These are phyloP conservation scores for Poeciliopsis occidentalis DNA, from an alignment of 2,113 vertebrate species.

Conservation along the genomic window DNA sequence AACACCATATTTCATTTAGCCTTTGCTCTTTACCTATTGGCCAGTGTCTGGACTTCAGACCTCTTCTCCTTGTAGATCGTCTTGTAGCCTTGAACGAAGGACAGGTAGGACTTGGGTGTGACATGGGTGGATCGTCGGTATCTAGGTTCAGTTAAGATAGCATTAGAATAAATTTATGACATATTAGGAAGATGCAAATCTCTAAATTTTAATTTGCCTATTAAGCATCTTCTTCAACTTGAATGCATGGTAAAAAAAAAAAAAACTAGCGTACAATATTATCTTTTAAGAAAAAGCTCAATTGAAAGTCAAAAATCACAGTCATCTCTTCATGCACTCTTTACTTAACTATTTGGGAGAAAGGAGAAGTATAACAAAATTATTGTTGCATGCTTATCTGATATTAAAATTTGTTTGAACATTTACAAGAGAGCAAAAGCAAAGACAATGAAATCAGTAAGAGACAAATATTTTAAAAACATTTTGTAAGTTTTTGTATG, in stretches of 20 bases:
- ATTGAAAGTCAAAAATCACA: neutral
- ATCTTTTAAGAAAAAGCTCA: neutral
- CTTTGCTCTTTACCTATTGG: conserved; percentile 86
- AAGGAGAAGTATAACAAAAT: too few species aligned
- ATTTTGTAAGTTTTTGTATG: too few species aligned
- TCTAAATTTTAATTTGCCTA: neutral
- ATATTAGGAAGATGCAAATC: neutral
- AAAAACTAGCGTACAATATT: neutral
- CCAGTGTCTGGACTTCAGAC: conserved; percentile 86
- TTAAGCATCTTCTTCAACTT: too few species aligned
- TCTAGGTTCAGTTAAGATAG: conserved; percentile 37
- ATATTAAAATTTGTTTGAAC: neutral
- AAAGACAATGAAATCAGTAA: neutral
- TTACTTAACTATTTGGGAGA: neutral
- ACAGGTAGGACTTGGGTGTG: conserved; percentile 95
- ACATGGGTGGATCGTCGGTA: conserved; percentile 90
- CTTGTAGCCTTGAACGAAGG: conserved; percentile 95
- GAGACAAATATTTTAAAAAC: too few species aligned
- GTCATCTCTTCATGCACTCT: too few species aligned
- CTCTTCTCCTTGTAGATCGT: conserved; percentile 89
- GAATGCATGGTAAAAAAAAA: neutral
- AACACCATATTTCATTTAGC: too few species aligned
- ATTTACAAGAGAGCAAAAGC: neutral
- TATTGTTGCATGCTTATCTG: too few species aligned
- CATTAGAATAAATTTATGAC: neutral